These are phyloP conservation scores for Mythimna ferrago DNA, from an alignment of 2,888 invertebrate genomes.

Conservation along the genomic window DNA sequence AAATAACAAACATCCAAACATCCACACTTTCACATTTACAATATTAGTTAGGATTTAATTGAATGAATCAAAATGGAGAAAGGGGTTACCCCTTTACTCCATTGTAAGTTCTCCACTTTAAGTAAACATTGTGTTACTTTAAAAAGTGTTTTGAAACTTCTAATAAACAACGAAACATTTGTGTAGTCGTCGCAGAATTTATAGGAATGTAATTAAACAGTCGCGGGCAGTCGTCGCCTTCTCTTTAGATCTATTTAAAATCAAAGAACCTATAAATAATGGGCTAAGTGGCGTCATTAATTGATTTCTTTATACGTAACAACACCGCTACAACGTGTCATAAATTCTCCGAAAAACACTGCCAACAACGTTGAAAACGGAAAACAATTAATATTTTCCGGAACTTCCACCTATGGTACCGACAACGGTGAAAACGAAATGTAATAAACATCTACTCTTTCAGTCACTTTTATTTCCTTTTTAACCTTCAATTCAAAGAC, in stretches of 20 bases:
- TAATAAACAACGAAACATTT: slow-evolving; percentile 16
- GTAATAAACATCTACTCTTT: slow-evolving; percentile 9
- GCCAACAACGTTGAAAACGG: slow-evolving; percentile 16
- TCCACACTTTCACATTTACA: no score
- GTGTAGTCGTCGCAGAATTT: slow-evolving; percentile 9
- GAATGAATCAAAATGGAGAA: slow-evolving; percentile 2
- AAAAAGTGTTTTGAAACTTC: slow-evolving; percentile 27
- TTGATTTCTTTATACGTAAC: slow-evolving; percentile 22
- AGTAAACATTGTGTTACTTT: slow-evolving; percentile 3
- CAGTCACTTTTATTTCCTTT: slow-evolving; percentile 9
- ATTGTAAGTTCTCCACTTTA: no score
- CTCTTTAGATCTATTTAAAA: slow-evolving; percentile 26
- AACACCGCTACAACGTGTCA: slow-evolving; percentile 26
- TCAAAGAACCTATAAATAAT: slow-evolving; percentile 27
- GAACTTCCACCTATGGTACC: slow-evolving; percentile 15
- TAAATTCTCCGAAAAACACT: slow-evolving; percentile 24
- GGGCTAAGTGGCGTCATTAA: slow-evolving; percentile 37
- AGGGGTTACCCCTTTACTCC: no score
- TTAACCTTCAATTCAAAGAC: slow-evolving; percentile 10
- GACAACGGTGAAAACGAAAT: slow-evolving; percentile 1
- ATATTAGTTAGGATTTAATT: neutral
- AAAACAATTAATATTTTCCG: slow-evolving; percentile 33
- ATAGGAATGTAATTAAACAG: slow-evolving; percentile 29
- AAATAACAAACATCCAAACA: no score
- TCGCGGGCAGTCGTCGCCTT: slow-evolving; percentile 15